Percentiles rank a stretch among this genome's conserved stretches.
Evolutionary conservation across 2,888 invertebrate genomes (phyloP).

Genomic region (Sarcophaga caerulescens): DNA sequence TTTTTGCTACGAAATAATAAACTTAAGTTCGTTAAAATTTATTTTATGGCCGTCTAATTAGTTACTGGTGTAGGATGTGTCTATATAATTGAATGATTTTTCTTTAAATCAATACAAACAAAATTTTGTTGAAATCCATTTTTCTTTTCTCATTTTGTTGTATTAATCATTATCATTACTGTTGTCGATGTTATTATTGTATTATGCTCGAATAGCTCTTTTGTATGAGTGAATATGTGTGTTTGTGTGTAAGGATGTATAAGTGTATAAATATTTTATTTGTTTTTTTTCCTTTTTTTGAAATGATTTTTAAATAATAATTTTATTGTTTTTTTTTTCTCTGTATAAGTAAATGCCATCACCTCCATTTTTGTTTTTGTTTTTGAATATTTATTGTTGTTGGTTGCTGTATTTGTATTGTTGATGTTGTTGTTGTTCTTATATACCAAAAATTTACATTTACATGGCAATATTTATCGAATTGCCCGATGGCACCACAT

Average conservation of each 20-base stretch:
- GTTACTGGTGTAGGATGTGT: too few species aligned
- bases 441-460: conserved; percentile 16
- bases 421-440: conserved; percentile 26
- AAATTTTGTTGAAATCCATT: too few species aligned
- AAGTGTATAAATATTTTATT: background rate
- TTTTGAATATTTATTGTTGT: conserved; percentile 65
- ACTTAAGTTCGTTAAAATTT: too few species aligned
- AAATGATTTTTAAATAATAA: background rate
- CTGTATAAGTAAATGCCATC: conserved; percentile 68
- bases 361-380: conserved; percentile 36
- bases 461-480: conserved; percentile 64
- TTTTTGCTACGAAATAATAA: too few species aligned
- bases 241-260: background rate
- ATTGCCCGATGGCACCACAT: conserved; percentile 55
- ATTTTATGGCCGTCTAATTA: too few species aligned
- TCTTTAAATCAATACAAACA: too few species aligned
- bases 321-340: conserved; percentile 45
- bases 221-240: background rate
- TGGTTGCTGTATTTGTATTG: conserved; percentile 59
- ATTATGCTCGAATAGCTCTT: too few species aligned
- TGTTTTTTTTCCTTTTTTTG: conserved; percentile 9
- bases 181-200: conserved; percentile 16
- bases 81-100: too few species aligned
- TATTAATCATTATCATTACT: conserved; percentile 1
- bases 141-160: too few species aligned